Base-by-base conservation (phyloP, 2,888 invertebrate species). In the Apotomis turbidana region DNA sequence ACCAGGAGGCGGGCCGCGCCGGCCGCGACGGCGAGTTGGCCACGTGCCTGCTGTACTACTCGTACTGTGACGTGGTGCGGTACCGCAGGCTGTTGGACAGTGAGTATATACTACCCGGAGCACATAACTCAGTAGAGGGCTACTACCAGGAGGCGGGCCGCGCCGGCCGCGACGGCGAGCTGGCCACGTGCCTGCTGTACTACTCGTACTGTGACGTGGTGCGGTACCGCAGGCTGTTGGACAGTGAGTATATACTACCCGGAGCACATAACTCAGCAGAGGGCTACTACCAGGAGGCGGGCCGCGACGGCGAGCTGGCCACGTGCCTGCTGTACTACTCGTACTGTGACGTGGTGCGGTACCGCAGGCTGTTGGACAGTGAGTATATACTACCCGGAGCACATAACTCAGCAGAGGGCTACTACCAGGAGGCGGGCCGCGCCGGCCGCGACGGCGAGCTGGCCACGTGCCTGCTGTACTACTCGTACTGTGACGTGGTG, bases 1-100 rank as follows among this genome's bases (percentile, higher is more conserved):
- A 99, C 91, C 99, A 99, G 89, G 99, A 99, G 93, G 97, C 98
- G 12, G 99, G 99, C 1, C 94, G 99, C 69, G 99, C 99, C 5
- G 99, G 99, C 0, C 94, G 99, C 63, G 99, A 99, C 89, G 98
- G 98, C 0, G 96, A 97, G 71, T 86, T 93, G 0, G 97, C 99
- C 0, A 94, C 95, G 73, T 99, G 99, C 81, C 94, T 98, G 75
- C 94, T 99, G 3, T 98, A 96, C 90, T 99, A 99, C 90, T 95
- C 95, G 68, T 98, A 98, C 84, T 84, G 92, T 0, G 99, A 99
- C 85, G 96, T 96, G 82, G 89, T 95, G 52, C 91, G 97, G 4
- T 94, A 97, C 73, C 92, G 96, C 64, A 94, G 95, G 75, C 94
- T 97, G 87, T 93, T 97, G 67, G 95, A 96, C 79, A 80, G 96